These are phyloP conservation scores for Antheraea pernyi DNA, from an alignment of 1,140 invertebrate species.

Conservation along the genomic window DNA sequence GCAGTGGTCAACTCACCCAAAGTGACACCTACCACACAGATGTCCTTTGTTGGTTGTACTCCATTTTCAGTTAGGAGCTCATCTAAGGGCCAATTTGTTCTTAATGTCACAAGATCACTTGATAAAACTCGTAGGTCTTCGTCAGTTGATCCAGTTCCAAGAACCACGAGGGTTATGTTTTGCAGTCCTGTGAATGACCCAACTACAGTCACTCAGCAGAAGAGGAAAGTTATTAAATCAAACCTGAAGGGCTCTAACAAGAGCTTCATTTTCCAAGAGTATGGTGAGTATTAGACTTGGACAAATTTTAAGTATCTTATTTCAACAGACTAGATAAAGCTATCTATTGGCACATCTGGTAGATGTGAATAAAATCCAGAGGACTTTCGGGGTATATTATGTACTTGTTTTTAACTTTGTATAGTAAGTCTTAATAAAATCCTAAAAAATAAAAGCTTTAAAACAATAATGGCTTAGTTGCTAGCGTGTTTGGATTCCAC, in stretches of 20 bases:
- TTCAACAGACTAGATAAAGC: too few species aligned
- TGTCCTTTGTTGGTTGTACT: conserved; percentile 59
- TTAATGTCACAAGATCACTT: conserved; percentile 67
- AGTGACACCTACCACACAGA: conserved; percentile 42
- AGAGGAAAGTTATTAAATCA: conserved; percentile 68
- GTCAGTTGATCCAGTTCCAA: conserved; percentile 27
- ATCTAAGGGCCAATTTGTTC: conserved; percentile 37
- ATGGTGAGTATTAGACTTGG: conserved; percentile 39
- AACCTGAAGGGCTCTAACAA: conserved; percentile 74
- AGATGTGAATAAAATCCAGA: too few species aligned
- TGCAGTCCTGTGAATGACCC: conserved; percentile 61
- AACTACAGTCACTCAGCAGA: conserved; percentile 36
- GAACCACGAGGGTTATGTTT: conserved; percentile 63
- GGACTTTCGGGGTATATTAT: too few species aligned
- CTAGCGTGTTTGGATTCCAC: too few species aligned
- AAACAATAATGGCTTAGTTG: too few species aligned
- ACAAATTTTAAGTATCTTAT: neutral
- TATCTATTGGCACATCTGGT: too few species aligned
- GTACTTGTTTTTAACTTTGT: too few species aligned
- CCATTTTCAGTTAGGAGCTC: conserved; percentile 48
- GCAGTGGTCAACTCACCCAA: neutral
- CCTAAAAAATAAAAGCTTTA: too few species aligned
- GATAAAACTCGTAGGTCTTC: conserved; percentile 49
- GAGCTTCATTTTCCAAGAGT: conserved; percentile 66
- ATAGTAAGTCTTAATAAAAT: too few species aligned